These are phyloP conservation scores for Piprites chloris DNA, from an alignment of 2,113 vertebrate genomes.

Conservation along the genomic window DNA sequence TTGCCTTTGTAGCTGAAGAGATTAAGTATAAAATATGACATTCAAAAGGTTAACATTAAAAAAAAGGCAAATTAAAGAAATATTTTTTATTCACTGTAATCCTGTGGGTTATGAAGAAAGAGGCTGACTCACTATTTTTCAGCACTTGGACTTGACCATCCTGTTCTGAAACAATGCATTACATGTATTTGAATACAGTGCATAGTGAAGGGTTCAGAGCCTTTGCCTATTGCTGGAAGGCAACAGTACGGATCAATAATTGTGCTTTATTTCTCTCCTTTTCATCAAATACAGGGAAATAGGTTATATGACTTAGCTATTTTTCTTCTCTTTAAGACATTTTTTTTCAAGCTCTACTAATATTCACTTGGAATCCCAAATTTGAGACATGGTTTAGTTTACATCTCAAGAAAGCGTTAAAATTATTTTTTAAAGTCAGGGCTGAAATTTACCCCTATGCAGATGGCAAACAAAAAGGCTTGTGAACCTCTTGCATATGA, in stretches of 20 bases:
- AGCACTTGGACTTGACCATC: neutral
- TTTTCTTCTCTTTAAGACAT: neutral
- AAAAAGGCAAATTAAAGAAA: neutral
- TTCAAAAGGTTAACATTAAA: neutral
- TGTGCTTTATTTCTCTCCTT: neutral
- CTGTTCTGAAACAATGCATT: neutral
- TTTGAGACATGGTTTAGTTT: neutral
- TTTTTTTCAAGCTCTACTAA: neutral
- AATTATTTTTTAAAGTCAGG: neutral
- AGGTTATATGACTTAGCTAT: neutral
- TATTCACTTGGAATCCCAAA: neutral
- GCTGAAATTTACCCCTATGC: neutral
- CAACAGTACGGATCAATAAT: neutral
- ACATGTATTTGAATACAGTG: neutral
- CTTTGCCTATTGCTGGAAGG: neutral
- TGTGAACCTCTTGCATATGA: neutral
- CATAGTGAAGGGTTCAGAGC: neutral
- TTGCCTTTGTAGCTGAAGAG: neutral
- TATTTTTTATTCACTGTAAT: neutral
- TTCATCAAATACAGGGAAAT: neutral
- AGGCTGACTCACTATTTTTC: neutral
- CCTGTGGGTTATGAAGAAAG: neutral
- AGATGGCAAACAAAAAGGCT: neutral
- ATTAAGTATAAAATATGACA: neutral
- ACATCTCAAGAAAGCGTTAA: neutral